These are phyloP conservation scores for Phocoena sinus DNA, from an alignment of 2,113 vertebrate genomes.

Conservation along the genomic window DNA sequence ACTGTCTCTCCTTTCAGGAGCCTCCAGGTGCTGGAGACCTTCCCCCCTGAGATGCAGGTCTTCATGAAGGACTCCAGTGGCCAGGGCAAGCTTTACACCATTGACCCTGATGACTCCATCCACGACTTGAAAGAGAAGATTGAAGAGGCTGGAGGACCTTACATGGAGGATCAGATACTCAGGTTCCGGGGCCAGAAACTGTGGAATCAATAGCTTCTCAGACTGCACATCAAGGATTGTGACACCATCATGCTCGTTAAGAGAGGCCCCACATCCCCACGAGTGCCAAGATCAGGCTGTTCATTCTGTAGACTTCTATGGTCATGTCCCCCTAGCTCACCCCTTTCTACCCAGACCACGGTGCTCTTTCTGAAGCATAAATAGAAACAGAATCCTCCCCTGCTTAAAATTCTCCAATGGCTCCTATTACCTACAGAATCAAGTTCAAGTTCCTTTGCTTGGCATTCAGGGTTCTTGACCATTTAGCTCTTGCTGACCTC, in stretches of 20 bases:
- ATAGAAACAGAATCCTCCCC: not conserved
- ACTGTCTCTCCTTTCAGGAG: constrained; percentile 45
- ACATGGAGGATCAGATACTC: rapidly evolving
- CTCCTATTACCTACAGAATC: not conserved
- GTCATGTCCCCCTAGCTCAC: not conserved
- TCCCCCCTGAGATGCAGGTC: constrained; percentile 27
- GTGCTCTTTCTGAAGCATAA: not conserved
- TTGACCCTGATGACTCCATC: not conserved
- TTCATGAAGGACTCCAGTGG: constrained; percentile 11
- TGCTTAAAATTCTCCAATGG: not conserved
- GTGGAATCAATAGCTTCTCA: not conserved
- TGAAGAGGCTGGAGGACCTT: not conserved
- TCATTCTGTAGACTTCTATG: too few relatives aligned
- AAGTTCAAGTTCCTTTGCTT: not conserved
- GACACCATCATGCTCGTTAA: not conserved
- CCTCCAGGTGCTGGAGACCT: not conserved
- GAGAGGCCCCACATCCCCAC: not conserved
- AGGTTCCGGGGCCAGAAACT: not conserved
- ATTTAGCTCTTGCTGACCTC: not conserved
- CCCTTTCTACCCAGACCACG: not conserved
- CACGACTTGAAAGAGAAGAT: not conserved
- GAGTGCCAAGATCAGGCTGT: not conserved
- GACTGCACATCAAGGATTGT: constrained; percentile 35
- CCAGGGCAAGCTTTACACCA: not conserved
- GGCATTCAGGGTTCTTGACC: not conserved